These are phyloP conservation scores for Clarias laeviceps DNA, from an alignment of 2,797 vertebrate genomes.

Conservation along the genomic window DNA sequence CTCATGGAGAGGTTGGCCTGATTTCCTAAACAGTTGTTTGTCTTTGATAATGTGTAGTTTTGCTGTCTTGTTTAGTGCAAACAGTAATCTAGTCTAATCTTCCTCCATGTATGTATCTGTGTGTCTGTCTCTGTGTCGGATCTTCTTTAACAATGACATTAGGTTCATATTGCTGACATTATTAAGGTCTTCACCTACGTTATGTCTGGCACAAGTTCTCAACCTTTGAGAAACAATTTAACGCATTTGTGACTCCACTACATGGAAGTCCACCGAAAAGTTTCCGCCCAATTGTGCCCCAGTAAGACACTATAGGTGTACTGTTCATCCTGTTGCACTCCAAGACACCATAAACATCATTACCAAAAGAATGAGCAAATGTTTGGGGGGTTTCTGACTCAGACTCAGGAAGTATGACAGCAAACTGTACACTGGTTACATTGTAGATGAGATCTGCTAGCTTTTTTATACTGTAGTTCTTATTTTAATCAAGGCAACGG, in stretches of 20 bases:
- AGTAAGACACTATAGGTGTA: too few species aligned
- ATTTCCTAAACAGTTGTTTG: conserved; percentile 32
- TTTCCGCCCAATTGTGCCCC: not conserved
- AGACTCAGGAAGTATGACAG: not conserved
- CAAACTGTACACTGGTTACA: not conserved
- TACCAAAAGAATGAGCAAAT: not conserved
- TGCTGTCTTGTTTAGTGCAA: conserved; percentile 37
- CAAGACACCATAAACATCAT: not conserved
- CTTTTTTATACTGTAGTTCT: not conserved
- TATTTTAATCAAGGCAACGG: not conserved
- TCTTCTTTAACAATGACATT: conserved; percentile 37
- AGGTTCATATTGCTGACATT: conserved; percentile 54
- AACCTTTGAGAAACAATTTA: conserved; percentile 52
- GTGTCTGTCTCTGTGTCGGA: conserved; percentile 1
- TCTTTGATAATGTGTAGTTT: conserved; percentile 39
- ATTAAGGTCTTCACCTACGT: conserved; percentile 46
- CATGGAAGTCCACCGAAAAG: conserved; percentile 38
- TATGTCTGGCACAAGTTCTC: conserved; percentile 34
- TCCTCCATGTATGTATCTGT: not conserved
- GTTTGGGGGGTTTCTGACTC: not conserved
- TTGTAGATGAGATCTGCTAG: not conserved
- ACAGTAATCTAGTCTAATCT: conserved; percentile 40
- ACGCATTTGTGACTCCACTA: conserved; percentile 50
- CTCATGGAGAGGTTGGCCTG: not conserved
- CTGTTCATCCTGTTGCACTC: not conserved